Evolutionary conservation across 2,113 vertebrate genomes (phyloP), one percentile per base, ranked within the genome.

Genomic region (Desmodus rotundus): DNA sequence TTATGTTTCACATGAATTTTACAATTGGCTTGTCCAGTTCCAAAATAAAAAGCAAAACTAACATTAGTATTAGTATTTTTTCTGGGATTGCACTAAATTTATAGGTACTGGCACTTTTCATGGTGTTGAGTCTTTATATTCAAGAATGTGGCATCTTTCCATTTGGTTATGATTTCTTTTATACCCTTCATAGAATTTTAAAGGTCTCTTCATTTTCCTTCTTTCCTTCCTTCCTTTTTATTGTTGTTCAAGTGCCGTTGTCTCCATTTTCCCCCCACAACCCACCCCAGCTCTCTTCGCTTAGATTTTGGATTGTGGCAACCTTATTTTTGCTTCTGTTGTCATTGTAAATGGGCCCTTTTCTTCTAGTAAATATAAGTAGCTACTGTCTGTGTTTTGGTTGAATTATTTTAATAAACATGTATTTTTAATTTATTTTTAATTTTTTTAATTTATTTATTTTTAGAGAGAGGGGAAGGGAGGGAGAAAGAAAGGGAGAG

Each of bases 401-500:
- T 70, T 78, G 26, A 78, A 36, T 12, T 63, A 9, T 84, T 94
- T 95, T 92, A 95, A 87, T 72, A 72, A 93, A 77, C 52, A 77
- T 26, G 6, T 54, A 50, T 52, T 52, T 54, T n/a, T n/a, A n/a
- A n/a, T 54, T 54, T 20, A 54, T 56, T 56, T 56, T 47, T 47
- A 8, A 10, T 47, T 47, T 8, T 22, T 56, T 22, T 22, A 22
- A 56, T 54, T 54, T 20, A 56, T 56, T 22, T 56, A 56, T 56
- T 56, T 56, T 56, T 56, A 56, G 54, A 56, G 54, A 56, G 7
- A 56, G 20, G 54, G 20, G 7, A 56, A 56, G 19, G 20, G 19
- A 56, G 54, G 20, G 54, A 22, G 20, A 56, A 56, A 56, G 19
- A 56, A 8, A 20, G 54, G 54, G 7, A 56, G 54, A 56, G 54